Conservation (phyloP, 1,140 invertebrate species). For the Oppia nitens region DNA sequence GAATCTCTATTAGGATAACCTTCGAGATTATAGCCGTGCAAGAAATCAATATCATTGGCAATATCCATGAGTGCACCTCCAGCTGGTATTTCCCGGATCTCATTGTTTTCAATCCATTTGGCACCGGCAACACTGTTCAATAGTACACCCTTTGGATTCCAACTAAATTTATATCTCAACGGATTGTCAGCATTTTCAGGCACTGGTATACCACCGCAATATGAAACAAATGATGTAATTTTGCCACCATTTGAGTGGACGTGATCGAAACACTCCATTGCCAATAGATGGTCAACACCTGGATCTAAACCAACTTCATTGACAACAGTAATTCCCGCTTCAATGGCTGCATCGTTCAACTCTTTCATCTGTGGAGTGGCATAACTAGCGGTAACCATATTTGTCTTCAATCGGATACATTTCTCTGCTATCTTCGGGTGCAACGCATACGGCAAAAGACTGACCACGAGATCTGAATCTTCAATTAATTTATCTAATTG, state of each 20-base stretch:
- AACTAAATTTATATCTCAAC: slow-evolving; percentile 88
- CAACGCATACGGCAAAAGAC: slow-evolving; percentile 75
- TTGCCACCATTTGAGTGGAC: slow-evolving; percentile 50
- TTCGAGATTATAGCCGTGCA: slow-evolving; percentile 92
- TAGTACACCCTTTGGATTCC: slow-evolving; percentile 79
- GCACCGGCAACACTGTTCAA: slow-evolving; percentile 73
- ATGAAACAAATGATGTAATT: slow-evolving; percentile 85
- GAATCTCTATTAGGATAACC: slow-evolving; percentile 94
- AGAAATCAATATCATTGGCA: slow-evolving; percentile 58
- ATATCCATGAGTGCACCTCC: slow-evolving; percentile 61
- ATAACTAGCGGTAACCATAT: slow-evolving; percentile 95
- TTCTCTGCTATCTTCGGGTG: slow-evolving; percentile 64
- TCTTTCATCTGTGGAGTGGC: slow-evolving; percentile 60
- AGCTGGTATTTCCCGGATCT: slow-evolving; percentile 35
- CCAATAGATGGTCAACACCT: slow-evolving; percentile 91
- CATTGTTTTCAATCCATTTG: slow-evolving; percentile 65
- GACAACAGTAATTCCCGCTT: slow-evolving; percentile 74
- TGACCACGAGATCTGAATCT: slow-evolving; percentile 63
- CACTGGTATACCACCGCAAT: slow-evolving; percentile 87
- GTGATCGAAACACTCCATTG: slow-evolving; percentile 91
- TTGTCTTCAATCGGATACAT: slow-evolving; percentile 65
- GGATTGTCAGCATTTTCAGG: slow-evolving; percentile 88
- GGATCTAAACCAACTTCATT: slow-evolving; percentile 95
- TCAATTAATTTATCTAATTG: slow-evolving; percentile 50
- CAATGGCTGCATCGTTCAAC: slow-evolving; percentile 55